Base-by-base conservation (phyloP, 2,797 vertebrate species). In the Setipinna tenuifilis region DNA sequence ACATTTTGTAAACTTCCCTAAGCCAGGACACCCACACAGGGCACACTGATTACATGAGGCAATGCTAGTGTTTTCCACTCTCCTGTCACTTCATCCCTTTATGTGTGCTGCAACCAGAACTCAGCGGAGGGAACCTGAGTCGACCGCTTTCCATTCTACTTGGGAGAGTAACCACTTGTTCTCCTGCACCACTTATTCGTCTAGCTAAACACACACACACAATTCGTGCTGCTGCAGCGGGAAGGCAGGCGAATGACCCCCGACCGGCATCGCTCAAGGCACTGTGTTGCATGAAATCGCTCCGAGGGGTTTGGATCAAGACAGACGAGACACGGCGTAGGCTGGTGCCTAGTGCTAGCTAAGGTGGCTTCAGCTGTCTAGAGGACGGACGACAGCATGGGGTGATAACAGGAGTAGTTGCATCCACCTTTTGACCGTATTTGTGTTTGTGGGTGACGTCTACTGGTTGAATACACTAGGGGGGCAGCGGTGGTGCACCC, bases 201-300 rank as follows among this genome's bases (percentile, higher is more conserved):
- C 71, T 78, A 44, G 17, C 31, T 78, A 44, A 78, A 44, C 71
- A 44, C 71, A 75, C 14, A 75, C 2, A 78, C 31, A 9, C 35
- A 19, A 54, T 9, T 54, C 50, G 50, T 44, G 35, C 71, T 78
- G 17, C 71, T 6, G 71, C 71, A n/a, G 23, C 31, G 0, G 57
- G 21, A 41, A 6, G 71, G 71, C 71, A 78, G 71, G 17, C 31
- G 16, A 75, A 31, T 75, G 65, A 54, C 11, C 68, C 68, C 35
- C 17, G 71, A 41, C 61, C 80, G 83, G 78, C 61, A 85, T 89
- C 82, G 80, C 85, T 86, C 88, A 91, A 91, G 90, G 90, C 90
- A 91, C 90, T 88, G 88, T 87, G 87, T 88, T 89, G 85, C 78
- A 85, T 83, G 89, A 85, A 78, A 78, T 31, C 17, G 21, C 71